Conservation (phyloP, 2,113 vertebrate species). For the Mobula birostris region DNA sequence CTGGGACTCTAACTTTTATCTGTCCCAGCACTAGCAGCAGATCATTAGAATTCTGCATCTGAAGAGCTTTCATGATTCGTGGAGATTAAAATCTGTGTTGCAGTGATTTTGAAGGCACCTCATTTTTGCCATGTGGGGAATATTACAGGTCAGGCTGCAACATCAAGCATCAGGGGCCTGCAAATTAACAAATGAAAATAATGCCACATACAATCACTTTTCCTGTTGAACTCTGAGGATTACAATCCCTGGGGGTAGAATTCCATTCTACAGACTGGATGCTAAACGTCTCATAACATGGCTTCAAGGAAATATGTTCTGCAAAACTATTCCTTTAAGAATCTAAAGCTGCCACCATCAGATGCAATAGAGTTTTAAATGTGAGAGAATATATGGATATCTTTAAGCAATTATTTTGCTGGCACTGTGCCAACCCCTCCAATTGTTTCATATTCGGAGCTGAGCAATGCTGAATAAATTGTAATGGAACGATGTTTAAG, state of each 20-base stretch:
- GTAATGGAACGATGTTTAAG: not conserved
- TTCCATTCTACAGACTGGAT: conserved; percentile 3
- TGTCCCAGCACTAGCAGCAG: not conserved
- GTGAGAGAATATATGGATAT: conserved; percentile 11
- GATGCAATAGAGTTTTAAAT: not conserved
- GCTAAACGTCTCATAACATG: not conserved
- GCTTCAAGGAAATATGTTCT: conserved; percentile 13
- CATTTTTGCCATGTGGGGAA: conserved; percentile 15
- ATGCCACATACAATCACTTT: conserved; percentile 21
- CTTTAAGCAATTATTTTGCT: not conserved
- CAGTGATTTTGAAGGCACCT: not conserved
- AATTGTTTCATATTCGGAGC: not conserved
- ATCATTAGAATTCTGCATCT: too few species aligned
- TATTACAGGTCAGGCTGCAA: conserved; percentile 10
- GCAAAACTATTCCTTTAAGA: conserved; percentile 24
- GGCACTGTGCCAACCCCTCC: not conserved
- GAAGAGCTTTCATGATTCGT: too few species aligned
- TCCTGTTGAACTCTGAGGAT: conserved; percentile 14
- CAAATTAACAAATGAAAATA: conserved; percentile 34
- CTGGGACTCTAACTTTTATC: not conserved
- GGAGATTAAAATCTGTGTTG: not conserved
- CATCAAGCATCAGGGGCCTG: conserved; percentile 13
- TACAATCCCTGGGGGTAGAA: not conserved
- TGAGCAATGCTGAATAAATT: not conserved
- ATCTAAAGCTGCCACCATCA: not conserved